A percentile compares a stretch with the other conserved stretches of the same genome.
Evolutionary conservation across 2,797 vertebrate genomes (phyloP).

Genomic region (Oreochromis grahami): DNA sequence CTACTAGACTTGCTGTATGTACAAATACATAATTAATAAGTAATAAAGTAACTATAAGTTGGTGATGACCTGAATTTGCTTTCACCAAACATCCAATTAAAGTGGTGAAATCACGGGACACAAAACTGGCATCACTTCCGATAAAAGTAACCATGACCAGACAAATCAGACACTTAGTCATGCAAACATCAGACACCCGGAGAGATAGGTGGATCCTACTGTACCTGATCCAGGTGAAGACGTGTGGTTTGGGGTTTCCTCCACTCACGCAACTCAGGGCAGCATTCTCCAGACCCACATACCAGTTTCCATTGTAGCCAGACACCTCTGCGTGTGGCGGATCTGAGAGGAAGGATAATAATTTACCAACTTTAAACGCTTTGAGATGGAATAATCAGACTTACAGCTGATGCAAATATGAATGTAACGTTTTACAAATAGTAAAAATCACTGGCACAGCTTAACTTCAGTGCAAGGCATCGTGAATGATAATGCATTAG

Average conservation of each 20-base stretch:
- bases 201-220: conserved; percentile 7
- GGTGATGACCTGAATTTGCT: neutral
- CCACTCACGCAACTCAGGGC: conserved; percentile 79
- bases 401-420: neutral
- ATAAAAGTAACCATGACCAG: conserved; percentile 13
- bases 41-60: neutral
- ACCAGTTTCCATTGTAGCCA: conserved; percentile 79
- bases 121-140: neutral
- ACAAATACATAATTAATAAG: neutral
- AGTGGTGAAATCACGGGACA: neutral
- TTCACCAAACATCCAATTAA: neutral
- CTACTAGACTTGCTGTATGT: neutral
- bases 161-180: conserved; percentile 57
- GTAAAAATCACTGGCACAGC: neutral
- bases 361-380: neutral
- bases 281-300: conserved; percentile 74
- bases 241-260: conserved; percentile 85
- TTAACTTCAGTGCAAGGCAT: fast-evolving
- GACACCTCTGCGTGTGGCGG: conserved; percentile 79
- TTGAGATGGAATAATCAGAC: neutral
- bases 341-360: conserved; percentile 61
- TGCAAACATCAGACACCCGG: conserved; percentile 6
- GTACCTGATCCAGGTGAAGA: conserved; percentile 87
- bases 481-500: neutral
- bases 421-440: neutral